Conservation (phyloP, 2,113 vertebrate genomes). For the Tautogolabrus adspersus region DNA sequence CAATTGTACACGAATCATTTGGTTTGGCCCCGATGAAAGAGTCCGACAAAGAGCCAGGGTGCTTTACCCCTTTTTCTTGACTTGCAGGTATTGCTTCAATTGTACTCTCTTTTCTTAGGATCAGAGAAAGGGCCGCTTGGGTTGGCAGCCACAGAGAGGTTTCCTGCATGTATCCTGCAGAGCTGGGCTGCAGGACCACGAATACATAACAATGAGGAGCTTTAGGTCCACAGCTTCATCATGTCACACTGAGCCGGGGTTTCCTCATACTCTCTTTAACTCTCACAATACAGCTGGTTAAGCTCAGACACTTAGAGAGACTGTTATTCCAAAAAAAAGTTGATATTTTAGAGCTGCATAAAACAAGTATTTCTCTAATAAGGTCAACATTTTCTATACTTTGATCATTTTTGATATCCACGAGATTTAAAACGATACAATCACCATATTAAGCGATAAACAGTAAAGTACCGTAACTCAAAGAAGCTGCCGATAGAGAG, state of each 20-base stretch:
- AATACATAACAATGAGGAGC: conserved; percentile 72
- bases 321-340: conserved; percentile 7
- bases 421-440: too few relatives aligned
- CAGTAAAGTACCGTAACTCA: too few relatives aligned
- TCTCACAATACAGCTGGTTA: conserved; percentile 46
- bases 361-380: not conserved
- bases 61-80: conserved; percentile 53
- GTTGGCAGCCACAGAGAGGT: conserved; percentile 27
- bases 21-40: conserved; percentile 36
- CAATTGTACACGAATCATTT: conserved; percentile 63
- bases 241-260: conserved; percentile 60
- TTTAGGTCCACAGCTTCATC: conserved; percentile 66
- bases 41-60: conserved; percentile 36
- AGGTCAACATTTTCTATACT: not conserved
- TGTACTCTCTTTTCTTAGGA: conserved; percentile 40
- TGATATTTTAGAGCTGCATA: not conserved
- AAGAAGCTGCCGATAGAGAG: too few relatives aligned
- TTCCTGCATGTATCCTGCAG: conserved; percentile 37
- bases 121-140: conserved; percentile 24
- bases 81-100: conserved; percentile 58
- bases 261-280: conserved; percentile 64
- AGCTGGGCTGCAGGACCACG: conserved; percentile 48
- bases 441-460: too few relatives aligned
- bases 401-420: too few relatives aligned
- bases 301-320: conserved; percentile 41